These are phyloP conservation scores for Coluber constrictor DNA, from an alignment of 2,797 vertebrate species.

Conservation along the genomic window DNA sequence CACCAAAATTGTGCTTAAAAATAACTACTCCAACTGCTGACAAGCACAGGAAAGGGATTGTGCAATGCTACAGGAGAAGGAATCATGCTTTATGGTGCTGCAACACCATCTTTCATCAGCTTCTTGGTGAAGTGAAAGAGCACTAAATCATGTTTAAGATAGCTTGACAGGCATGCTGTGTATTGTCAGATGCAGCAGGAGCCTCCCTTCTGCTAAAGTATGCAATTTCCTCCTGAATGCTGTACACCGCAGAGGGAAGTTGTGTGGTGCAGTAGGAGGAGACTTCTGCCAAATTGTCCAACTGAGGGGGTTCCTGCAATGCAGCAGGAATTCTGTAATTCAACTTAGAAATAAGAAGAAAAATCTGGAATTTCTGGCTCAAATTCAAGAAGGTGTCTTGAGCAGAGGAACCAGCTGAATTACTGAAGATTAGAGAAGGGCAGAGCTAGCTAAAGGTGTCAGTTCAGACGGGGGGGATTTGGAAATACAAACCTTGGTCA, in stretches of 20 bases:
- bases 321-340: background rate
- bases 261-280: background rate
- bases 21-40: background rate
- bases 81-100: background rate
- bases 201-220: background rate
- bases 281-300: background rate
- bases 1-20: background rate
- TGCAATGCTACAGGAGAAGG: background rate
- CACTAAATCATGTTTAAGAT: background rate
- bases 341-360: background rate
- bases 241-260: background rate
- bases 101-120: background rate
- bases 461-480: background rate
- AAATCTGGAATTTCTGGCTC: background rate
- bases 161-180: background rate
- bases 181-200: background rate
- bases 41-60: background rate
- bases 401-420: background rate
- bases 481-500: background rate
- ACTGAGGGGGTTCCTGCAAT: background rate
- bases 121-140: background rate
- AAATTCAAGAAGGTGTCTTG: background rate
- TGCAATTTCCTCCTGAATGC: background rate
- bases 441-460: background rate
- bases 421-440: background rate